These are phyloP conservation scores for Ailurus styani DNA, from an alignment of 2,113 vertebrate genomes.

Conservation along the genomic window DNA sequence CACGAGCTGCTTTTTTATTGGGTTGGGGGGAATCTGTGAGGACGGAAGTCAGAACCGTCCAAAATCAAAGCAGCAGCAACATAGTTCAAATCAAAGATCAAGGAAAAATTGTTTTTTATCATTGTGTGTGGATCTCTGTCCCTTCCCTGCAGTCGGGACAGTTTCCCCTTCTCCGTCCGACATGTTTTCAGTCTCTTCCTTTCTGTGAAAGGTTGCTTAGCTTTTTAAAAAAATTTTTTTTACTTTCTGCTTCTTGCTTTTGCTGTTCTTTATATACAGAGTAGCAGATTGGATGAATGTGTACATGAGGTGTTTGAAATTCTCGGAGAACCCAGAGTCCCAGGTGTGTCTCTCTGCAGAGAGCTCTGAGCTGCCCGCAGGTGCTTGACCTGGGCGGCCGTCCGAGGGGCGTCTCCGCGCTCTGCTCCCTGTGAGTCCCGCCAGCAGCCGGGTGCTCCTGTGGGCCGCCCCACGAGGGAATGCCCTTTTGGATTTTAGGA, in stretches of 20 bases:
- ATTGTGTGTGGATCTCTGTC: background rate
- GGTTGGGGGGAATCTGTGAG: slow-evolving; percentile 12
- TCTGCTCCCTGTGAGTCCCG: background rate
- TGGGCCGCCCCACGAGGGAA: background rate
- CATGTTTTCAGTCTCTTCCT: slow-evolving; percentile 66
- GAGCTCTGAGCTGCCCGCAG: background rate
- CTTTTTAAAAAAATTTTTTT: background rate
- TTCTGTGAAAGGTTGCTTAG: slow-evolving; percentile 77
- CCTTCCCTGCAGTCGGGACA: background rate
- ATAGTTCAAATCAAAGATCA: slow-evolving; percentile 57
- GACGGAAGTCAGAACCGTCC: background rate
- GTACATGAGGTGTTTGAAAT: slow-evolving; percentile 37
- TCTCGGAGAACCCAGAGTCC: slow-evolving; percentile 41
- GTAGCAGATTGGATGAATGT: slow-evolving; percentile 47
- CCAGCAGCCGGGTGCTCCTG: background rate
- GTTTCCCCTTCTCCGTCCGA: background rate
- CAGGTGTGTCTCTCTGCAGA: background rate
- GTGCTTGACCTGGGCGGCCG: background rate
- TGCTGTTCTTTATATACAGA: slow-evolving; percentile 57
- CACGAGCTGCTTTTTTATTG: background rate
- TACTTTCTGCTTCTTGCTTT: background rate
- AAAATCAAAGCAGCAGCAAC: slow-evolving; percentile 55
- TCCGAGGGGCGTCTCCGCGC: background rate
- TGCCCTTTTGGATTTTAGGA: background rate
- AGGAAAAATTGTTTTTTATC: slow-evolving; percentile 15